Evolutionary conservation across 1,140 invertebrate species (phyloP), one percentile per base, ranked within the genome.

Genomic region (Drosophila novamexicana): DNA sequence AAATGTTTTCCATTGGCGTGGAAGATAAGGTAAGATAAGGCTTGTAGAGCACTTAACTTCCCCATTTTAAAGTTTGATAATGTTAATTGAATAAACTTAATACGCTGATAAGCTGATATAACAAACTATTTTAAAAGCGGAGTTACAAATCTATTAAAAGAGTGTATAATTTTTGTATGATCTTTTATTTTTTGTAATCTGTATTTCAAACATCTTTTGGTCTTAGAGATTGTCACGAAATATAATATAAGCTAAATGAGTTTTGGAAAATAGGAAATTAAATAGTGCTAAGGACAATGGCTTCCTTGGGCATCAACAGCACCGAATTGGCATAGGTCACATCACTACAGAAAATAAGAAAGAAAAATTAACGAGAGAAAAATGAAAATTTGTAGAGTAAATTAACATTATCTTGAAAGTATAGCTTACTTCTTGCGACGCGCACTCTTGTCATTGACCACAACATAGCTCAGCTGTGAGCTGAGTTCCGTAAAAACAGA

Each of bases 231-330:
- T 42, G 40, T 14, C 40, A 14, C 6, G 22, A 29, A 7, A 42
- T 1, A 42, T n/a, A 42, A 42, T 14, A 14, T 50, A n/a, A 54
- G 44, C 12, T 50, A 18, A 40, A 34, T 59, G 14, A 42, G 7
- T 50, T 63, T n/a, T 42, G 10, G n/a, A 14, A 49, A 12, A n/a
- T 10, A 12, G 6, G 7, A 7, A 37, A 22, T 72, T 67, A 85
- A 53, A 89, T 53, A 42, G 90, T 91, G 71, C 72, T 80, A 2
- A 91, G 76, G 5, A 91, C 81, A 32, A 92, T 58, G 16, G 79
- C 90, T 61, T 92, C 91, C 56, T 92, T 92, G 58, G 91, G 91
- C 83, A 91, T 69, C 70, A 92, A 16, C 16, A 86, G 47, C 40
- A 92, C 45, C 0, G 81, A 84, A 44, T 91, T 85, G 54, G 90